Base-by-base conservation (phyloP, 2,797 vertebrate species). In the Mormyrops attenuatus region DNA sequence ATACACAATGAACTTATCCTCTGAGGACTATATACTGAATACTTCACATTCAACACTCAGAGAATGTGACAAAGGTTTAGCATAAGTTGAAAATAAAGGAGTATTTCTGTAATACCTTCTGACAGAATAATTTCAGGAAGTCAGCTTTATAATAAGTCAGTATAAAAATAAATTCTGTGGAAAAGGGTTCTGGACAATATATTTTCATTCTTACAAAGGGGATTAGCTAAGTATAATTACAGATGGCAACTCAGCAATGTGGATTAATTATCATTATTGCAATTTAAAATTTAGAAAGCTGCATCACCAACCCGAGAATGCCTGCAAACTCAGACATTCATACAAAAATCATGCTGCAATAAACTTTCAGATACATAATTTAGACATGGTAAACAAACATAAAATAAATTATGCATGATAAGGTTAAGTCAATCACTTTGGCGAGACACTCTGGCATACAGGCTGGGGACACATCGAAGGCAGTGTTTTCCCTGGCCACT, bases 381-480 rank as follows among this genome's bases (percentile, higher is more conserved):
- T 89, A 86, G 26, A 80, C 82, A 89, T 50, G 66, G 85, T 49
- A 89, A 85, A 90, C 66, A 88, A 47, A 34, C 52, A 85, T 50
- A 55, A 30, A 30, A 22, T 90, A 34, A 86, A 66, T 66, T 17
- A 69, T 73, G 30, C 15, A 87, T 17, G 3, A 60, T 49, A 38
- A 44, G 30, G 17, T 69, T 38, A 52, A 87, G 60, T 30, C 22
- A 89, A 89, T 38, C 44, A 26, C 86, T 53, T 60, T 57, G 30
- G 41, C 93, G 93, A 94, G 94, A 95, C 41, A 95, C 95, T 94
- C 92, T 95, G 95, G 82, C 93, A 92, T 90, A 92, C 87, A 91
- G 92, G 93, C 92, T 93, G 93, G 26, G 93, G 89, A 91, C 92
- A 92, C 94, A 95, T 94, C 93, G 95, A 95, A 95, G 94, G 93